Base-by-base conservation (phyloP, 2,888 invertebrate genomes). In the Ariolimax columbianus region DNA sequence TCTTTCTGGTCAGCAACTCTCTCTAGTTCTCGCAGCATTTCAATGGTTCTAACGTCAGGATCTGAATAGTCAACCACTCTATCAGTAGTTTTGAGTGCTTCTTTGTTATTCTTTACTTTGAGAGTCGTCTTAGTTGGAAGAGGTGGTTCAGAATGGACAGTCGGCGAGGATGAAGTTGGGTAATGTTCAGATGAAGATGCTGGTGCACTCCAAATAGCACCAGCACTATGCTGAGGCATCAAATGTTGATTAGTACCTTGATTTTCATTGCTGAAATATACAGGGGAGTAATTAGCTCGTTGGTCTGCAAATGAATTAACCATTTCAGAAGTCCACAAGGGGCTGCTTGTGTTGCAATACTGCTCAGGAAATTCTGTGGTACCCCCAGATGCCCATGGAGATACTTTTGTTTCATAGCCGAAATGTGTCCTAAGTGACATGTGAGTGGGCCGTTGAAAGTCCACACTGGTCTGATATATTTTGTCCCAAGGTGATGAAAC, bases 1-100 rank as follows among this genome's bases (percentile, higher is more conserved):
- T 85, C 85, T 47, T 79, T 84, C 51, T 83, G 77, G 66, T 85
- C 85, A 33, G 85, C 85, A 40, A 85, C 85, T 70, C 85, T 82
- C 43, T 85, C 85, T 19, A 85, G 77, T 26, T 85, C 85, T 11
- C 82, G 81, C 26, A 85, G 78, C 85, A 85, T 85, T 70, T 85
- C 85, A 72, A 85, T 85, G 14, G 82, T 85, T 55, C 85, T 63
- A 6, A 82, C 68, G 33, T 85, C 85, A 33, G 82, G 77, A 59
- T 85, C 85, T 26, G 77, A 77, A 47, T 85, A 81, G 40, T 80
- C 83, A n/a, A 72, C n/a, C 11, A 17, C 23, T 47, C 66, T 40
- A 9, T 17, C 33, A 11, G 6, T 40, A 36, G n/a, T 77, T 68
- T n/a, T 77, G 2, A 23, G 40, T 19, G 43, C 47, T 14, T 40